Evolutionary conservation across 1,140 invertebrate species (phyloP).

Genomic region (Nasonia longicornis): DNA sequence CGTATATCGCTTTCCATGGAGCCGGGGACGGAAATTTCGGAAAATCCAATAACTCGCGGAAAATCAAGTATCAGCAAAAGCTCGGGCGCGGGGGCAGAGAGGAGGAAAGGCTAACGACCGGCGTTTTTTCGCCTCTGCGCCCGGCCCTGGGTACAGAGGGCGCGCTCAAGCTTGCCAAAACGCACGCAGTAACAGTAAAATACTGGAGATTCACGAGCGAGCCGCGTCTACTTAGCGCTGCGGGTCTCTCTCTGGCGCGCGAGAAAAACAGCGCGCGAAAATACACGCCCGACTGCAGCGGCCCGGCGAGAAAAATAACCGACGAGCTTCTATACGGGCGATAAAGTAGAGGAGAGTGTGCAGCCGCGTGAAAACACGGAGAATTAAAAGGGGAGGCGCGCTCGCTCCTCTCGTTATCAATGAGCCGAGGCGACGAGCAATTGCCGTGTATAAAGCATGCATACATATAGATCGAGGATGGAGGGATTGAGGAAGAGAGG

Average conservation of each 20-base stretch:
- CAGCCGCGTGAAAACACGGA: background rate
- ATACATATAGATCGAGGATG: no score
- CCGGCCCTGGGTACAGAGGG: no score
- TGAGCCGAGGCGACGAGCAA: background rate
- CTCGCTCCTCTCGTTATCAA: constrained; percentile 19
- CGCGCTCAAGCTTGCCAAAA: constrained; percentile 21
- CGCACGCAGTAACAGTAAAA: constrained; percentile 31
- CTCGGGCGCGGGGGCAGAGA: background rate
- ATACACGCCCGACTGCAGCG: background rate
- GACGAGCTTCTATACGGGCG: no score
- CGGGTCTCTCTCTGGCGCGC: background rate
- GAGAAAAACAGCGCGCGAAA: constrained; percentile 28
- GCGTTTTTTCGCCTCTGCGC: background rate
- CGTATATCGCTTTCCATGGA: background rate
- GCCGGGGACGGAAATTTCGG: constrained; percentile 3
- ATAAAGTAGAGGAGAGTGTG: background rate
- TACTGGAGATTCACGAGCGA: constrained; percentile 13
- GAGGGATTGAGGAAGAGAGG: background rate
- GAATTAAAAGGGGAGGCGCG: background rate
- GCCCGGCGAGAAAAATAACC: background rate
- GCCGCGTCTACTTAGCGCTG: constrained; percentile 7
- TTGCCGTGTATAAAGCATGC: no score
- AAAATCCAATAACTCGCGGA: constrained; percentile 38
- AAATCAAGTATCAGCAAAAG: constrained; percentile 31
- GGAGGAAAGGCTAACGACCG: background rate